These are phyloP conservation scores for Shinisaurus crocodilurus DNA, from an alignment of 2,113 vertebrate genomes.

Conservation along the genomic window DNA sequence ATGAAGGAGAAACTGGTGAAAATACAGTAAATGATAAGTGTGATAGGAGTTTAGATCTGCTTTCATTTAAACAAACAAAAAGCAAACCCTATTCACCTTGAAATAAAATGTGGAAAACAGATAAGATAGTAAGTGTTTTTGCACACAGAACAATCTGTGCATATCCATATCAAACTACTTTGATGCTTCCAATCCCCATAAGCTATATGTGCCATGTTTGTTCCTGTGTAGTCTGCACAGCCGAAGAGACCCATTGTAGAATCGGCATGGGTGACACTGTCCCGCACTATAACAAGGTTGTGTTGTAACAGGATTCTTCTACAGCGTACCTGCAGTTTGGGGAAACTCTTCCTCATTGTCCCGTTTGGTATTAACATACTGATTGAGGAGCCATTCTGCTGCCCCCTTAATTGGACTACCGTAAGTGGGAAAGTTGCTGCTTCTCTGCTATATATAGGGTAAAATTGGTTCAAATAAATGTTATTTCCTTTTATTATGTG, in stretches of 20 bases:
- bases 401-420: neutral
- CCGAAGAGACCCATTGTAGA: neutral
- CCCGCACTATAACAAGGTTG: neutral
- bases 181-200: neutral
- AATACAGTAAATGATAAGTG: neutral
- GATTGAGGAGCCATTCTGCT: neutral
- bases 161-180: neutral
- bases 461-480: neutral
- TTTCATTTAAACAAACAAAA: slow-evolving; percentile 28
- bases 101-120: neutral
- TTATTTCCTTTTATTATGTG: neutral
- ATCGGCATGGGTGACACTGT: neutral
- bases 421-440: too few relatives aligned
- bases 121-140: neutral
- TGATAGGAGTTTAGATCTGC: slow-evolving; percentile 33
- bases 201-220: neutral
- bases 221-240: neutral
- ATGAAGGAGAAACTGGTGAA: slow-evolving; percentile 36
- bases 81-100: neutral
- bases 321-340: neutral
- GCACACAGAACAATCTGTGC: neutral
- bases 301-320: neutral
- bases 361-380: neutral
- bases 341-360: neutral
- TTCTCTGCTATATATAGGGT: neutral